Percentiles rank a stretch among this genome's conserved stretches.
Evolutionary conservation across 2,113 vertebrate genomes (phyloP).

Genomic region (Progne subis): DNA sequence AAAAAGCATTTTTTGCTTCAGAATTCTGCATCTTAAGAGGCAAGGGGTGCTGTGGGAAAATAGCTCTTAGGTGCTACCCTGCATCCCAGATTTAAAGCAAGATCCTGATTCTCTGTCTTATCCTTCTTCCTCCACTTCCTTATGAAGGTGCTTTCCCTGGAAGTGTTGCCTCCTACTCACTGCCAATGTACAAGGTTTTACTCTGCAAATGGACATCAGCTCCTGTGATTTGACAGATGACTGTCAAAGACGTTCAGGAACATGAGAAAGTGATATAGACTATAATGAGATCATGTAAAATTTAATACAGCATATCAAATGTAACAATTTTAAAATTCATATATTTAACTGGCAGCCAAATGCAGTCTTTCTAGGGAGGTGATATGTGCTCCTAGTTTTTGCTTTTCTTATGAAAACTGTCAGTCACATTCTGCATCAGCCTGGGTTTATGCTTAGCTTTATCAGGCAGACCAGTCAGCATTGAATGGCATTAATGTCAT

Average conservation of each 20-base stretch:
- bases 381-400: neutral
- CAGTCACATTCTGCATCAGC: neutral
- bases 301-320: neutral
- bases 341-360: neutral
- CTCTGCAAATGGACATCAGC: neutral
- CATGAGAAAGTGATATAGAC: neutral
- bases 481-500: conserved; percentile 9
- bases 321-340: neutral
- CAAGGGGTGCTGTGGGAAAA: neutral
- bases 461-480: conserved; percentile 6
- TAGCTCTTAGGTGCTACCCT: fast-evolving
- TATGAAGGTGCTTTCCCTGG: neutral
- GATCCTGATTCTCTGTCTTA: neutral
- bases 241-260: neutral
- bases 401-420: conserved; percentile 9
- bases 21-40: neutral
- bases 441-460: neutral
- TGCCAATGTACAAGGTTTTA: neutral
- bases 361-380: neutral
- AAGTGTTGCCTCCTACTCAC: neutral
- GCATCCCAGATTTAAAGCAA: neutral
- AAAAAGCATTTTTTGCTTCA: neutral
- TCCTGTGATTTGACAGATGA: neutral
- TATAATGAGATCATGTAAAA: neutral
- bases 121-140: neutral